Evolutionary conservation across 2,797 vertebrate genomes (phyloP).

Genomic region (Hirundo rustica): DNA sequence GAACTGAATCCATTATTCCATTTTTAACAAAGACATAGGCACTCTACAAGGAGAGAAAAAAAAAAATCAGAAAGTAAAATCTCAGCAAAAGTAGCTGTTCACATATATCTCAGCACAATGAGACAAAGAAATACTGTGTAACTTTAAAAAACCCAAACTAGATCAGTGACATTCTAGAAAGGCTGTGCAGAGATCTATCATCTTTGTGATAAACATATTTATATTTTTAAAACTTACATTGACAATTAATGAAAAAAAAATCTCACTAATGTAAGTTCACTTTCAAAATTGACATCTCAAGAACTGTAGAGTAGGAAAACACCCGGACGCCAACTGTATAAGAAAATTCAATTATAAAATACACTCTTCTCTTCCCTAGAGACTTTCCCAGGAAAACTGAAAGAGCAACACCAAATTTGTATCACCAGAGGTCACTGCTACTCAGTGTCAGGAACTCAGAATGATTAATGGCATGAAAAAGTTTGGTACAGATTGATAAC

Average conservation of each 20-base stretch:
- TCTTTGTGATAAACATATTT: not conserved
- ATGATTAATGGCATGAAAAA: not conserved
- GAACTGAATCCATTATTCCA: constrained; percentile 76
- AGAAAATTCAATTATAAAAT: not conserved
- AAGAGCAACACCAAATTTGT: not conserved
- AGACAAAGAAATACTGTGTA: not conserved
- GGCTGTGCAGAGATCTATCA: not conserved
- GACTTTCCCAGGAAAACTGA: not conserved
- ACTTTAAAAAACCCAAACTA: not conserved
- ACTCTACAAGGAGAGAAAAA: constrained; percentile 71
- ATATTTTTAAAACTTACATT: not conserved
- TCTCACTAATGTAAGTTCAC: not conserved
- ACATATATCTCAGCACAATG: not conserved
- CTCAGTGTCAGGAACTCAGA: not conserved
- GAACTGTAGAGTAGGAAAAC: not conserved
- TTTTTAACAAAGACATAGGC: constrained; percentile 81
- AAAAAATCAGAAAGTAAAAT: not conserved
- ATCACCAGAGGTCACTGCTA: constrained; percentile 63
- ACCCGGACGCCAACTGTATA: accelerated
- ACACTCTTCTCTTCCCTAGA: not conserved
- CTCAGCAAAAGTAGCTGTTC: not conserved
- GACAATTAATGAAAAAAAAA: not conserved
- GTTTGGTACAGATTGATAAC: not conserved
- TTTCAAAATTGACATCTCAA: not conserved
- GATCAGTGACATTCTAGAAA: not conserved